phyloP scores from a whole-genome alignment of 2,797 vertebrate genomes.

The Acipenser transmontanus region DNA sequence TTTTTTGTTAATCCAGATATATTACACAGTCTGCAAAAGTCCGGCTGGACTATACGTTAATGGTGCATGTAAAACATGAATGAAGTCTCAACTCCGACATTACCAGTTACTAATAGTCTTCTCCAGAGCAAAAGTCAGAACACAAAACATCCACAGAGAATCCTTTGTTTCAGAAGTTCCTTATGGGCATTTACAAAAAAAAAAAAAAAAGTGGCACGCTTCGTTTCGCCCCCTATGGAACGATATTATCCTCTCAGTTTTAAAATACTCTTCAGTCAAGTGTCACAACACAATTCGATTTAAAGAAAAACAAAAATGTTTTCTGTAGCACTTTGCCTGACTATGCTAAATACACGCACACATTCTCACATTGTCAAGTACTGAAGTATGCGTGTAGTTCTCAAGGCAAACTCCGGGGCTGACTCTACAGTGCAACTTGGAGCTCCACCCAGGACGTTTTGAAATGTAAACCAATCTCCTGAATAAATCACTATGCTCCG shows the following conservation, averaged over 20 bases:
- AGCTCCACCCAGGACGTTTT: conserved; percentile 39
- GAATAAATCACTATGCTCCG: conserved; percentile 37
- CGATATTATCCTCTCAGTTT: background rate
- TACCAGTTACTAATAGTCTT: conserved; percentile 16
- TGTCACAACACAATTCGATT: background rate
- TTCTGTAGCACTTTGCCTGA: conserved; percentile 15
- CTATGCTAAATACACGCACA: conserved; percentile 21
- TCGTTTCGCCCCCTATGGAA: conserved; percentile 10
- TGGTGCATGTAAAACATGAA: conserved; percentile 21
- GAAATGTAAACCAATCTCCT: conserved; percentile 16
- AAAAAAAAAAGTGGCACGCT: conserved; percentile 25
- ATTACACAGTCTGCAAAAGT: conserved; percentile 27
- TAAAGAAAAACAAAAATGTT: conserved; percentile 4
- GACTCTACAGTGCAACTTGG: conserved; percentile 10
- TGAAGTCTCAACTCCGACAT: conserved; percentile 22
- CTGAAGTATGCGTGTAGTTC: background rate
- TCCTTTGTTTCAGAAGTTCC: conserved; percentile 61
- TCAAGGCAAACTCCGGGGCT: conserved; percentile 15
- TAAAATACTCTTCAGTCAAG: background rate
- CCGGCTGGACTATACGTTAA: conserved; percentile 42
- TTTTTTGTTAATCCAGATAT: conserved; percentile 36
- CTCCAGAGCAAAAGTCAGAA: conserved; percentile 15
- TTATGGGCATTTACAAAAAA: background rate
- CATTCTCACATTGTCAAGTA: conserved; percentile 6
- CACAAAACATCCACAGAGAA: conserved; percentile 27